Percentiles rank a stretch among this genome's conserved stretches.
These are phyloP conservation scores for Cepaea hortensis DNA, from an alignment of 2,888 invertebrate species.

Conservation along the genomic window DNA sequence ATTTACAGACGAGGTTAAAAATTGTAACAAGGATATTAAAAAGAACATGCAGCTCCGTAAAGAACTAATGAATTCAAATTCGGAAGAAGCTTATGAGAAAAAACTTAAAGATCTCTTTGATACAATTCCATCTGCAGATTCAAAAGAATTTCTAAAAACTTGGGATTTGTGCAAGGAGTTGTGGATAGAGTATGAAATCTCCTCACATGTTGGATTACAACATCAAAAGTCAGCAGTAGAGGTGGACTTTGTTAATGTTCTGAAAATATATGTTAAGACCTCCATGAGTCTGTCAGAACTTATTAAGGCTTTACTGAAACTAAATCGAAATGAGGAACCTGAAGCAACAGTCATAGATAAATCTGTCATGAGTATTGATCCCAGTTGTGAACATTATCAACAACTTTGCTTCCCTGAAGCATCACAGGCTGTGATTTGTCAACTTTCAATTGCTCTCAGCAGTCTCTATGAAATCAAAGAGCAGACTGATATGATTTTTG, in stretches of 20 bases:
- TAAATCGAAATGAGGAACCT: constrained; percentile 19
- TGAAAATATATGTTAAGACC: constrained; percentile 31
- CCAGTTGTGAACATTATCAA: constrained; percentile 29
- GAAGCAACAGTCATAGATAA: neutral
- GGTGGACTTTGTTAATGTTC: constrained; percentile 28
- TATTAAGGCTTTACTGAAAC: constrained; percentile 27
- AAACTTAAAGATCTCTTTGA: constrained; percentile 30
- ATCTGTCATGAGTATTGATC: neutral
- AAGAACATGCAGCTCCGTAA: constrained; percentile 17
- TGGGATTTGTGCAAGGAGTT: constrained; percentile 38
- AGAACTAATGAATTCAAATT: constrained; percentile 37
- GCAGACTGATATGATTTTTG: constrained; percentile 42
- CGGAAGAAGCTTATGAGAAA: constrained; percentile 36
- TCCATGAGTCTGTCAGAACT: constrained; percentile 30
- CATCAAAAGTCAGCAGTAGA: constrained; percentile 42
- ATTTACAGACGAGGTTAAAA: constrained; percentile 26
- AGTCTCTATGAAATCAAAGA: constrained; percentile 32
- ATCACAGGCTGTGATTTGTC: constrained; percentile 26
- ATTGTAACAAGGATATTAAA: neutral
- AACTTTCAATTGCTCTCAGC: constrained; percentile 35
- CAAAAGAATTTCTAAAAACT: constrained; percentile 38
- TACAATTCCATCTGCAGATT: neutral
- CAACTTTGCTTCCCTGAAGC: constrained; percentile 40
- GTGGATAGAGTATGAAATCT: constrained; percentile 43
- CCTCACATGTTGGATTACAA: constrained; percentile 11